Percentiles rank a stretch among this genome's conserved stretches.
These are phyloP conservation scores for Notolabrus celidotus DNA, from an alignment of 2,797 vertebrate species.

Conservation along the genomic window DNA sequence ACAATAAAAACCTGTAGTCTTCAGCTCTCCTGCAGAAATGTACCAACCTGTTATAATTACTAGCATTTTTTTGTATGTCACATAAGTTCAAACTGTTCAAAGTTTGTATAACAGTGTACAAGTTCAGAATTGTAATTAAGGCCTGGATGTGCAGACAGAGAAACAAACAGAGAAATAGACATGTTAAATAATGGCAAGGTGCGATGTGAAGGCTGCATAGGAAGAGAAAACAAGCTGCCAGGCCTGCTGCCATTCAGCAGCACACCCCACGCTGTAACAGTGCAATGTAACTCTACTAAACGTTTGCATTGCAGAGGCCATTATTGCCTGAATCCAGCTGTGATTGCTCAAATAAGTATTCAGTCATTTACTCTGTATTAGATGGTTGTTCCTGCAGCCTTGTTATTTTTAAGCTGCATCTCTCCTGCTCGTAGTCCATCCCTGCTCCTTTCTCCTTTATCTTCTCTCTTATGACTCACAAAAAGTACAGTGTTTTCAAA, in stretches of 20 bases:
- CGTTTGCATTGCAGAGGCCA: not conserved
- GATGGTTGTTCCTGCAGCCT: conserved; percentile 8
- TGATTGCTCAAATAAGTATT: conserved; percentile 26
- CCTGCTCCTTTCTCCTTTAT: not conserved
- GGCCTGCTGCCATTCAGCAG: conserved; percentile 34
- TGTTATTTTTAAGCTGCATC: conserved; percentile 7
- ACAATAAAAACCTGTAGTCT: no score
- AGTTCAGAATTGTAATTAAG: conserved; percentile 2
- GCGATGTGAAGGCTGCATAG: conserved; percentile 57
- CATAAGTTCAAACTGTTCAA: conserved; percentile 6
- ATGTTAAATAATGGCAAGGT: conserved; percentile 29
- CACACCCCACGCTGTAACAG: conserved; percentile 25
- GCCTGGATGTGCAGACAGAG: conserved; percentile 16
- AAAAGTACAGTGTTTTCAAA: not conserved
- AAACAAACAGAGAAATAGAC: conserved; percentile 13
- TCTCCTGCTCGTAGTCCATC: not conserved
- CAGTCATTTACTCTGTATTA: conserved; percentile 14
- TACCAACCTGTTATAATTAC: no score
- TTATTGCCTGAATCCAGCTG: conserved; percentile 12
- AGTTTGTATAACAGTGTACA: not conserved
- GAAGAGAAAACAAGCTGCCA: conserved; percentile 49
- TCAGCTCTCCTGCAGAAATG: no score
- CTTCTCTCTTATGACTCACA: conserved; percentile 9
- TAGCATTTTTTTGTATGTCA: no score
- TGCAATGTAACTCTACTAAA: conserved; percentile 29